Evolutionary conservation across 2,888 invertebrate species (phyloP).

Genomic region (Chaitophorus viminalis): DNA sequence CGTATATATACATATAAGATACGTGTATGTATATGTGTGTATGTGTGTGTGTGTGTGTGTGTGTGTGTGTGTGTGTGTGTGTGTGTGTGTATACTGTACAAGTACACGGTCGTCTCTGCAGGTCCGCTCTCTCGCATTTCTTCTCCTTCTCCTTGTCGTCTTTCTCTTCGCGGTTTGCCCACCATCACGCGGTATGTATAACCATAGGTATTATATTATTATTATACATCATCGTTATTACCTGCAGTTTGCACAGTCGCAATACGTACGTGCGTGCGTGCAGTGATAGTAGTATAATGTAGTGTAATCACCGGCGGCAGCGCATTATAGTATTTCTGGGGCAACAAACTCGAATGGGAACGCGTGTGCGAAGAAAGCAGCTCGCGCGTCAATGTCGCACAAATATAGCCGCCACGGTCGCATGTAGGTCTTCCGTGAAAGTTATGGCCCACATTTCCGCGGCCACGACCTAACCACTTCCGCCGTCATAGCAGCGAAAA

Average conservation of each 20-base stretch:
- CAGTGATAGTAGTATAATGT: too few relatives aligned
- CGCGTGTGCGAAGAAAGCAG: slow-evolving; percentile 54
- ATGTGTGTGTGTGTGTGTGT: too few relatives aligned
- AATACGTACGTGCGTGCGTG: neutral
- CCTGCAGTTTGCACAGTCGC: neutral
- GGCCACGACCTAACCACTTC: neutral
- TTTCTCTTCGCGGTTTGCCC: too few relatives aligned
- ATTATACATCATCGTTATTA: too few relatives aligned
- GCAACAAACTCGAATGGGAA: slow-evolving; percentile 56
- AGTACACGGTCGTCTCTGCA: neutral
- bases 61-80: too few relatives aligned
- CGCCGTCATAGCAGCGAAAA: neutral
- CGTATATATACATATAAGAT: too few relatives aligned
- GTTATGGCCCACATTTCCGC: slow-evolving; percentile 56
- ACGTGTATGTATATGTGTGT: too few relatives aligned
- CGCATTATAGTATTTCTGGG: slow-evolving; percentile 10
- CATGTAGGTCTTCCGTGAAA: slow-evolving; percentile 60
- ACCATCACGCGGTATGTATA: too few relatives aligned
- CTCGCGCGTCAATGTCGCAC: neutral
- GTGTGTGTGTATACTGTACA: neutral
- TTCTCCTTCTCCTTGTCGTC: neutral
- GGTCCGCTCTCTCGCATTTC: neutral
- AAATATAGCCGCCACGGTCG: neutral
- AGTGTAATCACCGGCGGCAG: slow-evolving; percentile 23
- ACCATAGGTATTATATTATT: too few relatives aligned